These are phyloP conservation scores for Mycteria americana DNA, from an alignment of 2,797 vertebrate species.

Conservation along the genomic window DNA sequence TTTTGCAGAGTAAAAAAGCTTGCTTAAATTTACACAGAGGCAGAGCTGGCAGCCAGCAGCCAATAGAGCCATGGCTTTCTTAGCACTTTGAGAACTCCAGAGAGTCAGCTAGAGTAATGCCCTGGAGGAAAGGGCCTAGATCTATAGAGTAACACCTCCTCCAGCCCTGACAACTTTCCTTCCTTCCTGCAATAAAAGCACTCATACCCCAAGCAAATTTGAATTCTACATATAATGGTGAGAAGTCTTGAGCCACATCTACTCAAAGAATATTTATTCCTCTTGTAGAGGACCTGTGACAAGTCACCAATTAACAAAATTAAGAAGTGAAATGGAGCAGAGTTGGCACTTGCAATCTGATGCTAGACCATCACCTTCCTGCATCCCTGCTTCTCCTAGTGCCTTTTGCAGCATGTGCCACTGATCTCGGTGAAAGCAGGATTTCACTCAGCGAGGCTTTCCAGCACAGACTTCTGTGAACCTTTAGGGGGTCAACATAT, in stretches of 20 bases:
- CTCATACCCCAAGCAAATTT: neutral
- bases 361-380: neutral
- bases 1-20: neutral
- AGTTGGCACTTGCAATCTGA: fast-evolving
- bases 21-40: neutral
- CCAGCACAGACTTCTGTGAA: neutral
- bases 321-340: neutral
- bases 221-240: fast-evolving
- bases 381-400: neutral
- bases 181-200: neutral
- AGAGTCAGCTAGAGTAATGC: neutral
- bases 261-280: neutral
- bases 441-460: neutral
- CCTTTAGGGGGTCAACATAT: neutral
- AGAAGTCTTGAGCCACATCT: fast-evolving
- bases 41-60: neutral
- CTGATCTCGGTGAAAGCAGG: neutral
- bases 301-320: fast-evolving
- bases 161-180: neutral
- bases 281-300: neutral
- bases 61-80: neutral
- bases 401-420: neutral
- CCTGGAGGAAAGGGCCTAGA: neutral
- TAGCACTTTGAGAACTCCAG: neutral
- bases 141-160: neutral